phyloP scores from a whole-genome alignment of 2,888 invertebrate species.

The Eristalis tenax region DNA sequence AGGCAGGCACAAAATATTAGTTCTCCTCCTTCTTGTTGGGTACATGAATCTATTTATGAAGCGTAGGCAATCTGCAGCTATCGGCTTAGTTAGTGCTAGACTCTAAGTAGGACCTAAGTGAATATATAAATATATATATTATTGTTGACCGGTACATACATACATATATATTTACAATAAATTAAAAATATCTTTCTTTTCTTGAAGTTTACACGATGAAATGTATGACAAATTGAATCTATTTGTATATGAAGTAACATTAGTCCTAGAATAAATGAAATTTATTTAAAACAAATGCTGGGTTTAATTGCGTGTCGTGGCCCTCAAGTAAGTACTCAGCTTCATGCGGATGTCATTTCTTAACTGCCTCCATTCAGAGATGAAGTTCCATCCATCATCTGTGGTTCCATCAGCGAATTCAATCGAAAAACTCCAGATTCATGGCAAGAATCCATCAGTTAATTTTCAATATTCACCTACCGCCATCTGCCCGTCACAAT shows the following conservation, averaged over 20 bases:
- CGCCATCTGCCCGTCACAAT: not conserved
- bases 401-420: too few species aligned
- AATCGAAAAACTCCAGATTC: too few species aligned
- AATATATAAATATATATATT: conserved; percentile 49
- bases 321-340: too few species aligned
- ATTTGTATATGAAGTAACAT: conserved; percentile 62
- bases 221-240: conserved; percentile 55
- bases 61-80: conserved; percentile 7
- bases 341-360: too few species aligned
- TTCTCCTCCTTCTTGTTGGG: not conserved
- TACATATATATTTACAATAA: conserved; percentile 22
- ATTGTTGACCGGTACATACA: conserved; percentile 59
- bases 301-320: too few species aligned
- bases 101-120: conserved; percentile 23
- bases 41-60: not conserved
- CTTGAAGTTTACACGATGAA: conserved; percentile 46
- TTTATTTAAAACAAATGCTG: conserved; percentile 49
- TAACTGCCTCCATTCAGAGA: too few species aligned
- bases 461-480: not conserved
- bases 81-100: not conserved
- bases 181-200: conserved; percentile 23
- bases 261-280: conserved; percentile 66
- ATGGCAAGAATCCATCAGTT: too few species aligned
- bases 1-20: conserved; percentile 9
- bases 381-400: too few species aligned